phyloP scores from a whole-genome alignment of 2,888 invertebrate genomes.

The Lepidonotus clava region DNA sequence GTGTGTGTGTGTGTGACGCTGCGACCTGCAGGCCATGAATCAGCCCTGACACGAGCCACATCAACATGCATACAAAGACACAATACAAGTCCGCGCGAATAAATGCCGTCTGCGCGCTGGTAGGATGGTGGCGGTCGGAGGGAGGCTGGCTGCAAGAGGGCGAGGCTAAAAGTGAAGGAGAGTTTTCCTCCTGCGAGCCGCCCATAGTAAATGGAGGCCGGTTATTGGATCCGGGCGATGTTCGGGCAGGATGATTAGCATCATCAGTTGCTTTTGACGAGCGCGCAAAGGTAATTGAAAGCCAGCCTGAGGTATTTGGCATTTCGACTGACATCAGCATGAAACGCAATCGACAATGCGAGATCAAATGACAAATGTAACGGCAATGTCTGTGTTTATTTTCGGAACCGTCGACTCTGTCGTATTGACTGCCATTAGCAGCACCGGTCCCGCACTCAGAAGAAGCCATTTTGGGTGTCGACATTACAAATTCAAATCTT shows the following conservation, averaged over 20 bases:
- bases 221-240: slow-evolving; percentile 32
- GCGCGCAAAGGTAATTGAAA: slow-evolving; percentile 35
- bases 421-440: slow-evolving; percentile 46
- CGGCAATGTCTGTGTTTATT: slow-evolving; percentile 33
- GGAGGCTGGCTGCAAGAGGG: not conserved
- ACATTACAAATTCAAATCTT: too few species aligned
- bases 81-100: not conserved
- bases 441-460: not conserved
- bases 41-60: too few species aligned
- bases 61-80: not conserved
- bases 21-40: too few species aligned
- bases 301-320: slow-evolving; percentile 33
- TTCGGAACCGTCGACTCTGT: slow-evolving; percentile 18
- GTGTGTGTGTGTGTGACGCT: too few species aligned
- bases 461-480: slow-evolving; percentile 28
- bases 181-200: not conserved
- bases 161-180: slow-evolving; percentile 20
- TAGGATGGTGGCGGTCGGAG: too few species aligned
- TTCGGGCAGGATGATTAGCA: slow-evolving; percentile 23
- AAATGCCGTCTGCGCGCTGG: slow-evolving; percentile 28
- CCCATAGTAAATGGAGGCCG: slow-evolving; percentile 40
- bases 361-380: slow-evolving; percentile 44
- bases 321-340: slow-evolving; percentile 40
- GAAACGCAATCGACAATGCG: slow-evolving; percentile 37
- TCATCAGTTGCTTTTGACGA: slow-evolving; percentile 47